These are phyloP conservation scores for Sebastes glaucus DNA, from an alignment of 2,797 vertebrate species.

Conservation along the genomic window DNA sequence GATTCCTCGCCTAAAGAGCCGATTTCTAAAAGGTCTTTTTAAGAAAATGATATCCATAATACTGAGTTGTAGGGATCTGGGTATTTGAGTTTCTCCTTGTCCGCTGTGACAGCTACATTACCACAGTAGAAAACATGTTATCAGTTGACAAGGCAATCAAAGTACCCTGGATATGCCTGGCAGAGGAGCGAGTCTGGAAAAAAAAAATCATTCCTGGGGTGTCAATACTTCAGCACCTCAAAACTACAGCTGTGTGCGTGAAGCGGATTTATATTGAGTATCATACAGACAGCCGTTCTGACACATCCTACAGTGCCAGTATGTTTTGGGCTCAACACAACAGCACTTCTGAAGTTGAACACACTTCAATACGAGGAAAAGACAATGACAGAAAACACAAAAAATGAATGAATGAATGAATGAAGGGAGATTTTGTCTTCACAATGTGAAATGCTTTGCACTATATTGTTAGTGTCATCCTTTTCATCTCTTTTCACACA, in stretches of 20 bases:
- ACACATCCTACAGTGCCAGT: neutral
- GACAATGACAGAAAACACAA: neutral
- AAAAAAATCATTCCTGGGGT: neutral
- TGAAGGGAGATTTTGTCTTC: neutral
- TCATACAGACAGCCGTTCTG: neutral
- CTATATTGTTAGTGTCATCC: too few relatives aligned
- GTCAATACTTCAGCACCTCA: neutral
- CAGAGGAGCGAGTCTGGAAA: neutral
- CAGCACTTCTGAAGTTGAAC: neutral
- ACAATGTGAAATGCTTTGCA: too few relatives aligned
- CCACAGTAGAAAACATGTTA: neutral
- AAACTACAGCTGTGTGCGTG: neutral
- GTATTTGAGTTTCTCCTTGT: slow-evolving; percentile 7
- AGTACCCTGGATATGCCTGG: slow-evolving; percentile 5
- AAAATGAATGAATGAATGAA: neutral
- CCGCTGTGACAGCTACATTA: neutral
- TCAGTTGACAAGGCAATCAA: slow-evolving; percentile 12
- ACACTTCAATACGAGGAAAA: neutral
- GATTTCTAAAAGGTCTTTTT: neutral
- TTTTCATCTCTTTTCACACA: neutral
- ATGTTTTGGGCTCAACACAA: slow-evolving; percentile 39
- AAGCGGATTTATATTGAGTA: neutral
- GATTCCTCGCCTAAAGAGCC: neutral
- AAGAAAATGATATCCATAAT: neutral
- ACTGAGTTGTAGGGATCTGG: neutral